phyloP scores from a whole-genome alignment of 1,140 invertebrate species.

The Laodelphax striatellus region DNA sequence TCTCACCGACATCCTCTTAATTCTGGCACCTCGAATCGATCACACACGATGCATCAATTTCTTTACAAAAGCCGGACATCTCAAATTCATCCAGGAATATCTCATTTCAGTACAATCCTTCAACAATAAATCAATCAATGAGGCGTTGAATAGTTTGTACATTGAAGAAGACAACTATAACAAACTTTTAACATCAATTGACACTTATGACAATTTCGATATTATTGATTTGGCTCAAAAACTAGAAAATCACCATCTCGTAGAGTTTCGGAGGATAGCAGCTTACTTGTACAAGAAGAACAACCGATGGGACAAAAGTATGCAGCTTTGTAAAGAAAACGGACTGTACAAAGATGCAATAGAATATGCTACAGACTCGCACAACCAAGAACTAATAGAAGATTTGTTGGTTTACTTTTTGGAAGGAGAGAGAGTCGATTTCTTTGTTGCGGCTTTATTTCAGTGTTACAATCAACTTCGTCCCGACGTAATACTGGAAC shows the following conservation, averaged over 20 bases:
- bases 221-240: slow-evolving; percentile 94
- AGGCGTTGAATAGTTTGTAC: slow-evolving; percentile 89
- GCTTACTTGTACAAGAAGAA: slow-evolving; percentile 99
- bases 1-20: slow-evolving; percentile 90
- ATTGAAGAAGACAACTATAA: slow-evolving; percentile 98
- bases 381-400: slow-evolving; percentile 91
- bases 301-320: slow-evolving; percentile 98
- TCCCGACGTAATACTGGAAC: slow-evolving; percentile 94
- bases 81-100: slow-evolving; percentile 95
- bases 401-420: slow-evolving; percentile 98
- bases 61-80: slow-evolving; percentile 58
- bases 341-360: slow-evolving; percentile 95
- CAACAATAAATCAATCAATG: slow-evolving; percentile 99
- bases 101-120: slow-evolving; percentile 91
- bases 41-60: slow-evolving; percentile 73
- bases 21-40: slow-evolving; percentile 94
- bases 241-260: slow-evolving; percentile 95
- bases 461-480: slow-evolving; percentile 95
- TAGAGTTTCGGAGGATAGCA: slow-evolving; percentile 96
- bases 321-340: slow-evolving; percentile 98
- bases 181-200: slow-evolving; percentile 85
- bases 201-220: slow-evolving; percentile 99
- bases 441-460: slow-evolving; percentile 94
- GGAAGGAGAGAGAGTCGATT: slow-evolving; percentile 87
- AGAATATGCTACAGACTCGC: slow-evolving; percentile 96